Evolutionary conservation across 2,888 invertebrate genomes (phyloP).

Genomic region (Fissipunctia ypsillon): DNA sequence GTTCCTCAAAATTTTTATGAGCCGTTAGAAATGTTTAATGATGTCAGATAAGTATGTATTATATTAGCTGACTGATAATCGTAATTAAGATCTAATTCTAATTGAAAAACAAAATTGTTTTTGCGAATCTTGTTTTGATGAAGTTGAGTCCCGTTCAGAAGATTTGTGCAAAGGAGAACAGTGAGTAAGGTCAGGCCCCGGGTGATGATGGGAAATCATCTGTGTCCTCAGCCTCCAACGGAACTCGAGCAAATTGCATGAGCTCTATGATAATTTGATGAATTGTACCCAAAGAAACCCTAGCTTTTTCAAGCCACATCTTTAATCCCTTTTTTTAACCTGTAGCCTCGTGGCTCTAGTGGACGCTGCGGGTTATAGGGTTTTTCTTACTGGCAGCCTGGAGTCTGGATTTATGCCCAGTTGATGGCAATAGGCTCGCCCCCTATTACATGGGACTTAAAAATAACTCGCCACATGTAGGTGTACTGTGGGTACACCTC

Average conservation of each 20-base stretch:
- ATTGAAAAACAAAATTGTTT: not conserved
- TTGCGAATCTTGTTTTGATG: not conserved
- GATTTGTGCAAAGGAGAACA: not conserved
- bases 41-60: conserved; percentile 7
- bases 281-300: not conserved
- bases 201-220: not conserved
- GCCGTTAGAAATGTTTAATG: not conserved
- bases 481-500: not conserved
- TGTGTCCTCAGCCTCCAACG: not conserved
- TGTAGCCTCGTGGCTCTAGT: not conserved
- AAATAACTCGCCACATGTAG: not conserved
- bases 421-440: not conserved
- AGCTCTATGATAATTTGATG: not conserved
- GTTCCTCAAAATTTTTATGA: not conserved
- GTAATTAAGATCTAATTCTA: not conserved
- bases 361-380: not conserved
- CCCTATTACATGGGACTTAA: not conserved
- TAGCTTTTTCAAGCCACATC: not conserved
- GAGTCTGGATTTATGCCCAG: not conserved
- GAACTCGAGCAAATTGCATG: not conserved
- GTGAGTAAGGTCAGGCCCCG: not conserved
- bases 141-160: not conserved
- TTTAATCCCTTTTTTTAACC: not conserved
- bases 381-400: not conserved
- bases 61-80: not conserved